A percentile compares a stretch with the other conserved stretches of the same genome.
Conservation (phyloP, 2,113 vertebrate genomes). For the Ovis aries region ARS-UI_Ramb_v3.0 NC_056059.1:77849001-77849500, state of each 20-base stretch:
- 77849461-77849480: neutral
- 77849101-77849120: neutral
- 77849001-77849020: too few relatives aligned
- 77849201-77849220: neutral
- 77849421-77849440: neutral
- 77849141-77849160: neutral
- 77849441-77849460: neutral
- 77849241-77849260: neutral
- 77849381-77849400: neutral
- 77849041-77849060: neutral
- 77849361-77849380: neutral
- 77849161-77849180: neutral
- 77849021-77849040: too few relatives aligned
- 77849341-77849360: neutral
- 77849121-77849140: neutral
- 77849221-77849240: neutral
- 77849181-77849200: neutral
- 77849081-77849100: neutral
- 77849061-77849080: neutral
- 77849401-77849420: neutral
- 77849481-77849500: neutral
- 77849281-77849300: neutral
- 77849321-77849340: neutral
- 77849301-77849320: accelerated
- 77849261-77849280: neutral